Evolutionary conservation across 2,797 vertebrate genomes (phyloP), one percentile per base, ranked within the genome.

Genomic region (Gastrophryne carolinensis): DNA sequence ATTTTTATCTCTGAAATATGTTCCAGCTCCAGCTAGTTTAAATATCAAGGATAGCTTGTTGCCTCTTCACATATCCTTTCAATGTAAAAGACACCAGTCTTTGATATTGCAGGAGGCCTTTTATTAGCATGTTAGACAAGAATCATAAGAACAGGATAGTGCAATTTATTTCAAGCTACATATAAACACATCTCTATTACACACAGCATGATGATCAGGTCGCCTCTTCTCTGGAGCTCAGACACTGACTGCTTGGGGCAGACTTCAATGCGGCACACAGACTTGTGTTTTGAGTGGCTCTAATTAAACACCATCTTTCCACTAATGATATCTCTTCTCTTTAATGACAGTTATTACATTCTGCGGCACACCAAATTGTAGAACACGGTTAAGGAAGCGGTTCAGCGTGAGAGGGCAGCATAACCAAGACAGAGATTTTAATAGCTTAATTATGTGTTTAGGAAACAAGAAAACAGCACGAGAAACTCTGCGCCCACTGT

Each of bases 341-440:
- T 78, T 87, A 86, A 86, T 83, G 84, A 84, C 1, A 73, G 83
- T 75, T 81, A 85, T 86, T 84, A 84, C 80, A 81, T 78, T 83
- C 77, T 71, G 78, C 79, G 69, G 79, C 80, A 64, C 82, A 81
- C 75, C 67, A 65, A 72, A 78, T 65, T 78, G 67, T 58, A 52
- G 30, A 65, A 72, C 60, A 58, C 61, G 41, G 68, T 29, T 78
- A 72, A 72, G 65, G 61, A 47, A 65, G 50, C 52, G 23, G 67
- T 72, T 65, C 67, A 77, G 67, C 37, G 35, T 37, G 57, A 70
- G 63, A 78, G 75, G 75, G 60, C 75, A 72, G 60, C 61, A 26
- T 27, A 65, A 72, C 60, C 75, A 65, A 66, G 52, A 60, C 69
- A 66, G 27, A 58, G n/a, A 63, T 58, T 23, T 63, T 78, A 72